A percentile compares a stretch with the other conserved stretches of the same genome.
Conservation (phyloP, 2,888 invertebrate species). For the Sminthurinus aureus region DNA sequence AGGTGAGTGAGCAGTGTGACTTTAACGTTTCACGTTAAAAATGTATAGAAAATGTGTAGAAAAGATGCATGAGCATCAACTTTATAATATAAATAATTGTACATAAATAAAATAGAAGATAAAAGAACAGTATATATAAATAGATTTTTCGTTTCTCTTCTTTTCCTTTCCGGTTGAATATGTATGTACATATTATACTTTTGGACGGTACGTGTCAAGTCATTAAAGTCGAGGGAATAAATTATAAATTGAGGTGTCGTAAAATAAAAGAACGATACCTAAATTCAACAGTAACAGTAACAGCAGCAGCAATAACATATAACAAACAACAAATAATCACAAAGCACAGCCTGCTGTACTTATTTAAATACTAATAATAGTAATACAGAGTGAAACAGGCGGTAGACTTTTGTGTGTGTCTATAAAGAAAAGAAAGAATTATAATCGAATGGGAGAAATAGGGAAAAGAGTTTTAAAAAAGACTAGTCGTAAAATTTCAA, state of each 20-base stretch:
- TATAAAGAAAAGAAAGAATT: no score
- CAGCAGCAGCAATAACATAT: no score
- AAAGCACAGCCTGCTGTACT: no score
- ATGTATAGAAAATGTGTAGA: no score
- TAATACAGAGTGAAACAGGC: no score
- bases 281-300: no score
- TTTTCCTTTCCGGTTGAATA: not conserved
- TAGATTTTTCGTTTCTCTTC: not conserved
- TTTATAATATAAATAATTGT: not conserved
- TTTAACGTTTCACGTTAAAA: no score
- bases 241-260: not conserved
- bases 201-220: not conserved
- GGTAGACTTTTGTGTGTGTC: no score
- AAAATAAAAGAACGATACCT: not conserved
- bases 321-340: no score
- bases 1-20: no score
- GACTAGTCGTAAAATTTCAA: not conserved
- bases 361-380: no score
- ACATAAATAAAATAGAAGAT: not conserved
- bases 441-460: no score
- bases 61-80: not conserved
- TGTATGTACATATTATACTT: not conserved
- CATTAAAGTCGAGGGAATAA: slow-evolving; percentile 1
- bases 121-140: not conserved
- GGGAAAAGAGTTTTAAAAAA: not conserved